A percentile compares a stretch with the other conserved stretches of the same genome.
Evolutionary conservation across 2,113 vertebrate species (phyloP).

Genomic region (Chaenogobius annularis): DNA sequence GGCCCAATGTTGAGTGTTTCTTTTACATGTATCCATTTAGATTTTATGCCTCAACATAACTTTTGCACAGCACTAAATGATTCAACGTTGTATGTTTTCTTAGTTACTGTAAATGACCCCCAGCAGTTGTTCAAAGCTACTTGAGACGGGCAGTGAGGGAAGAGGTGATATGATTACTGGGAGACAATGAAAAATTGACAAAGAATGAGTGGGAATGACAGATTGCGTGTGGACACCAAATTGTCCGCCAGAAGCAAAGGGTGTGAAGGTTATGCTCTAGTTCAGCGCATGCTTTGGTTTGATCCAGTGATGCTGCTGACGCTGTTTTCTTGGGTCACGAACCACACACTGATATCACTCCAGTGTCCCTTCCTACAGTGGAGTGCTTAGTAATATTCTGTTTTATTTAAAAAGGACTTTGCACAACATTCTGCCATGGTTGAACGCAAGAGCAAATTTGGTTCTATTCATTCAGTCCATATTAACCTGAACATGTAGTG

Average conservation of each 20-base stretch:
- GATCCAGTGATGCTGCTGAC: slow-evolving; percentile 36
- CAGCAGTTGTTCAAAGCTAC: slow-evolving; percentile 22
- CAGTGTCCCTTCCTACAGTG: not conserved
- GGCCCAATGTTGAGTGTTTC: too few species aligned
- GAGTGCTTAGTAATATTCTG: not conserved
- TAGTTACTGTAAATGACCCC: slow-evolving; percentile 19
- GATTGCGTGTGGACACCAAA: slow-evolving; percentile 37
- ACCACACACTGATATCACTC: slow-evolving; percentile 15
- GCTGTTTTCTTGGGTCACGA: slow-evolving; percentile 28
- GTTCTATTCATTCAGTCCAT: not conserved
- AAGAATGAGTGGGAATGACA: slow-evolving; percentile 38
- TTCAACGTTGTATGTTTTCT: slow-evolving; percentile 20
- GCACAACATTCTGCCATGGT: not conserved
- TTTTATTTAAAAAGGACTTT: slow-evolving; percentile 4
- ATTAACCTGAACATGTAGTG: not conserved
- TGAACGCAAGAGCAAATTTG: not conserved
- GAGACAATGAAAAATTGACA: slow-evolving; percentile 27
- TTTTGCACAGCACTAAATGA: slow-evolving; percentile 15
- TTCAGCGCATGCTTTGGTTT: slow-evolving; percentile 34
- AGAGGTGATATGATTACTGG: slow-evolving; percentile 32
- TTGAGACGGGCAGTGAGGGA: slow-evolving; percentile 17
- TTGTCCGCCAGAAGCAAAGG: slow-evolving; percentile 3
- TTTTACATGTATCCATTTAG: not conserved
- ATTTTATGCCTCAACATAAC: slow-evolving; percentile 3
- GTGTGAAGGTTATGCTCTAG: slow-evolving; percentile 28